A percentile compares a stretch with the other conserved stretches of the same genome.
These are phyloP conservation scores for Venusia cambrica DNA, from an alignment of 2,888 invertebrate genomes.

Conservation along the genomic window DNA sequence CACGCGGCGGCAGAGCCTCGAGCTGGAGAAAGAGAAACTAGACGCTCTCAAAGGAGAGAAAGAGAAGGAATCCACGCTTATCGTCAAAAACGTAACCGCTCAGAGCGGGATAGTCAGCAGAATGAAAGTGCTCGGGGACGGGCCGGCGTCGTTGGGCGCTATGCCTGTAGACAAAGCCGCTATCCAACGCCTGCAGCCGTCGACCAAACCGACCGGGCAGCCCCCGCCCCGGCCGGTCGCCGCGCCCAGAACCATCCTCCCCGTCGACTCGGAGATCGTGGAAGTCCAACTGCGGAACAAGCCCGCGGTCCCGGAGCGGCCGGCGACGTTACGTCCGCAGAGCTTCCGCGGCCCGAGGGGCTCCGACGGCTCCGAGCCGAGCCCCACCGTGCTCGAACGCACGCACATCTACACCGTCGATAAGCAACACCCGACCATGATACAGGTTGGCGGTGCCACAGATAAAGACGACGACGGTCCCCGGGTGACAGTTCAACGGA, in stretches of 20 bases:
- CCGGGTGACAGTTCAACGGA: constrained; percentile 65
- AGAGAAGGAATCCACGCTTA: constrained; percentile 43
- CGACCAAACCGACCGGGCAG: constrained; percentile 72
- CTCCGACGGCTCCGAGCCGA: constrained; percentile 38
- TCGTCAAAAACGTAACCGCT: constrained; percentile 64
- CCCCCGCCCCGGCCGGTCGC: constrained; percentile 76
- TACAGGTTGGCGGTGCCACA: constrained; percentile 73
- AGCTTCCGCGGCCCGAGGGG: constrained; percentile 70
- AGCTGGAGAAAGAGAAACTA: constrained; percentile 74
- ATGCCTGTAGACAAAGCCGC: constrained; percentile 38
- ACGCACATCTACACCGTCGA: constrained; percentile 87
- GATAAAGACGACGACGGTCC: constrained; percentile 44
- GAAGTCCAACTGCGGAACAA: constrained; percentile 83
- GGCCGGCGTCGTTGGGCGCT: constrained; percentile 59
- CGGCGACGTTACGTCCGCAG: constrained; percentile 84
- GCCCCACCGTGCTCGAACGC: constrained; percentile 81
- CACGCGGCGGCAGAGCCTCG: constrained; percentile 77
- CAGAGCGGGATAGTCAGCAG: constrained; percentile 68
- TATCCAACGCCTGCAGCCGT: constrained; percentile 38
- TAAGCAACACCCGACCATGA: constrained; percentile 87
- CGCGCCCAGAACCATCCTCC: constrained; percentile 66
- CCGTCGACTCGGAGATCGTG: constrained; percentile 46
- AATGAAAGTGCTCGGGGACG: constrained; percentile 65
- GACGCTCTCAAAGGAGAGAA: constrained; percentile 48
- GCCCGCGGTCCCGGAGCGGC: constrained; percentile 91